phyloP scores from a whole-genome alignment of 2,888 invertebrate genomes.

The Cheiracanthium punctorium region DNA sequence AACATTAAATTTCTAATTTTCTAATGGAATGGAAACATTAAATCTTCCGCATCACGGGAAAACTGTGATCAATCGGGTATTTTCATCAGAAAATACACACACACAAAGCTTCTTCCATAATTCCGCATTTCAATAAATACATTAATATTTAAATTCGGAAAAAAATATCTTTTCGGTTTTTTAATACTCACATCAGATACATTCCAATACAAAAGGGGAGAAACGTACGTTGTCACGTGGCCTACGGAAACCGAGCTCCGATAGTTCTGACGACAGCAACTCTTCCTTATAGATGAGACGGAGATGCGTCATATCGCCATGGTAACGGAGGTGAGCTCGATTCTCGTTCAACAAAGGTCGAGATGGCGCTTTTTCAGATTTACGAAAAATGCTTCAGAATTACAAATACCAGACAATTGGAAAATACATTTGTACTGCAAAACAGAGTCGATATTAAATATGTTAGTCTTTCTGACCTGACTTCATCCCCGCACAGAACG shows the following conservation, averaged over 20 bases:
- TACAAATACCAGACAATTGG: no score
- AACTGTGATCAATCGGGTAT: no score
- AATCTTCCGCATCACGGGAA: no score
- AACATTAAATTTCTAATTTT: background rate
- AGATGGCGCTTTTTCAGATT: constrained; percentile 60
- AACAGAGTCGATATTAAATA: no score
- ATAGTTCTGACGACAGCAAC: constrained; percentile 52
- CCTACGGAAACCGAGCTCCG: constrained; percentile 19
- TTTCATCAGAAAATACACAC: no score
- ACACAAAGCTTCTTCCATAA: no score
- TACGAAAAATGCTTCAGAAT: constrained; percentile 17
- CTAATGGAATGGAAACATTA: background rate
- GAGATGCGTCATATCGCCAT: constrained; percentile 71
- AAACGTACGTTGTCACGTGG: constrained; percentile 43
- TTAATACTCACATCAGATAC: background rate
- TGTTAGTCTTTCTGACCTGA: no score
- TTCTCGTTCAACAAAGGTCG: constrained; percentile 46
- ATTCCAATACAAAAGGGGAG: background rate
- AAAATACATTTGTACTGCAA: no score
- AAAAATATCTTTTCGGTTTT: background rate
- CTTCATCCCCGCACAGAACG: no score
- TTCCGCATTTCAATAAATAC: no score
- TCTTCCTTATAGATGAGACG: constrained; percentile 32
- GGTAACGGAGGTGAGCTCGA: constrained; percentile 62
- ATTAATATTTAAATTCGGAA: no score